Evolutionary conservation across 2,113 vertebrate species (phyloP).

Genomic region (Accipiter virgatus): DNA sequence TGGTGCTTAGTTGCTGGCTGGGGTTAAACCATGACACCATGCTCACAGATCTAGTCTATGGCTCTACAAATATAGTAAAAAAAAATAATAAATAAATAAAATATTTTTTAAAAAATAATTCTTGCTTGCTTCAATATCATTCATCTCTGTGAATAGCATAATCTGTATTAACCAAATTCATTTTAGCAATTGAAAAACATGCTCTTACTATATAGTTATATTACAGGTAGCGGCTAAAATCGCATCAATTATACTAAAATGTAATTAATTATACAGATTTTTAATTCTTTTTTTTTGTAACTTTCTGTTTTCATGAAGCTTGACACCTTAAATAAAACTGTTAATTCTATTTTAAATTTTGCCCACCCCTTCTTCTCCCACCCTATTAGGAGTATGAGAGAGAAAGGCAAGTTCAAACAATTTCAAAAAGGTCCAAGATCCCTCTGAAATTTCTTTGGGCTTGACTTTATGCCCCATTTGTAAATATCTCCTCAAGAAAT

Average conservation of each 20-base stretch:
- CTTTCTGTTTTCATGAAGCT: not conserved
- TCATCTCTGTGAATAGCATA: not conserved
- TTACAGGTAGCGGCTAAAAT: slow-evolving; percentile 48
- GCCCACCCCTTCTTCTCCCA: not conserved
- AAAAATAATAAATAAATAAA: not conserved
- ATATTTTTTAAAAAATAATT: not conserved
- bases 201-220: slow-evolving; percentile 45
- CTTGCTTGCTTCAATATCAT: slow-evolving; percentile 38
- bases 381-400: not conserved
- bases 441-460: not conserved
- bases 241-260: not conserved
- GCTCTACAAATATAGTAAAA: not conserved
- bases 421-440: not conserved
- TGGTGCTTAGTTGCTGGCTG: too few relatives aligned
- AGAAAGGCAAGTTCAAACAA: not conserved
- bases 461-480: not conserved
- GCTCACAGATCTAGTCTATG: not conserved
- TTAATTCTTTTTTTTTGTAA: not conserved
- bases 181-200: slow-evolving; percentile 45
- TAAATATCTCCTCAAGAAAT: not conserved
- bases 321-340: not conserved
- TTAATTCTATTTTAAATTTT: not conserved
- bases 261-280: not conserved
- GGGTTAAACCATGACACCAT: too few relatives aligned
- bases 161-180: slow-evolving; percentile 19